These are phyloP conservation scores for Plotosus lineatus DNA, from an alignment of 2,113 vertebrate species.

Conservation along the genomic window DNA sequence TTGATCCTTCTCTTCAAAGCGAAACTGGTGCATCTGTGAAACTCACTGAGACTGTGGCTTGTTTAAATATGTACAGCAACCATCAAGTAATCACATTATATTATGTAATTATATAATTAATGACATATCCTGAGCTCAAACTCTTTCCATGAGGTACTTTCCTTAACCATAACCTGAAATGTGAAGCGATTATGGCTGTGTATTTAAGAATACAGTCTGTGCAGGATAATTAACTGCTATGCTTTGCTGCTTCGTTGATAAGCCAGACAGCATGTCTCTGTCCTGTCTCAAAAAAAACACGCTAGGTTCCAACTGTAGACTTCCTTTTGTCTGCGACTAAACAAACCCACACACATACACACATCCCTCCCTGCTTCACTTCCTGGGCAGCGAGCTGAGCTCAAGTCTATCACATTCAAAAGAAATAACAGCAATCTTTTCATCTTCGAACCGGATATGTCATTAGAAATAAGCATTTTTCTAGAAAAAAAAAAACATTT, in stretches of 20 bases:
- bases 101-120: background rate
- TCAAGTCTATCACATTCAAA: background rate
- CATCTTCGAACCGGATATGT: background rate
- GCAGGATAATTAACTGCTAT: background rate
- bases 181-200: background rate
- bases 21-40: background rate
- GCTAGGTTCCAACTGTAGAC: constrained; percentile 16
- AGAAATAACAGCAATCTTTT: background rate
- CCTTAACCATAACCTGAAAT: background rate
- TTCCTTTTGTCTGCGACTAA: constrained; percentile 38
- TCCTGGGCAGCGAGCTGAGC: constrained; percentile 18
- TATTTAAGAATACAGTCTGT: background rate
- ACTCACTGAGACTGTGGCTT: background rate
- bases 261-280: constrained; percentile 26
- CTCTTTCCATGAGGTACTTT: background rate
- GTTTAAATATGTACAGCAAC: background rate
- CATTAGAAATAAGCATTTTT: background rate
- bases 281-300: constrained; percentile 25
- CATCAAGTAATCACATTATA: no score
- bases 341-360: background rate
- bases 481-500: no score
- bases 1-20: background rate
- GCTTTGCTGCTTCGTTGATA: background rate
- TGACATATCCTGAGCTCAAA: background rate
- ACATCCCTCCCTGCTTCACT: constrained; percentile 10